Conservation (phyloP, 2,888 invertebrate genomes). For the Cephus pulcher region DNA sequence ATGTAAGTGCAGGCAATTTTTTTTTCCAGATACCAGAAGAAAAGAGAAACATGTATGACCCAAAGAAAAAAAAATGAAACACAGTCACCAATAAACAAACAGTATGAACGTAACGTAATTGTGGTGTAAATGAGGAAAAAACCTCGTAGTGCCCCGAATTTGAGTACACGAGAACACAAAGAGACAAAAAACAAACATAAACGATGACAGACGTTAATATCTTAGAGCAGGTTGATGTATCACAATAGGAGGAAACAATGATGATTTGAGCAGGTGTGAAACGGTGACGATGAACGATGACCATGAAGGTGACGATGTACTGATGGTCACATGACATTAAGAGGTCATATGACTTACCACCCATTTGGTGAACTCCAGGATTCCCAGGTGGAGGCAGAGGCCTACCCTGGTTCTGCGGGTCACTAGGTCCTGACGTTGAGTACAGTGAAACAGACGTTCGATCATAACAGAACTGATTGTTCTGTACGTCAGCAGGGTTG, state of each 20-base stretch:
- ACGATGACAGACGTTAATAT: background rate
- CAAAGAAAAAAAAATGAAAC: background rate
- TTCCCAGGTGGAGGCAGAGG: slow-evolving; percentile 59
- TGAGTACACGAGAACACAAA: slow-evolving; percentile 12
- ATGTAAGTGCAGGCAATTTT: background rate
- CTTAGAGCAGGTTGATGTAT: background rate
- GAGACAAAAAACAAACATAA: background rate
- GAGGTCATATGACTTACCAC: slow-evolving; percentile 67
- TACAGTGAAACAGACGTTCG: slow-evolving; percentile 68
- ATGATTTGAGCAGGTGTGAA: background rate
- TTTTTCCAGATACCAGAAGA: background rate
- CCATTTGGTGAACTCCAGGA: slow-evolving; percentile 66
- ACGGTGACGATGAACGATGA: background rate
- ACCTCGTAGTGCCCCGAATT: slow-evolving; percentile 22
- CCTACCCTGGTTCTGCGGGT: slow-evolving; percentile 59
- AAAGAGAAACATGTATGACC: background rate
- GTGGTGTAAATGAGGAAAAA: background rate
- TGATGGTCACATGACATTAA: slow-evolving; percentile 66
- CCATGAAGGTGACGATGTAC: slow-evolving; percentile 50
- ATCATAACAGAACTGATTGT: slow-evolving; percentile 73
- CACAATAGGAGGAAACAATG: background rate
- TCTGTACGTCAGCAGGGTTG: slow-evolving; percentile 69
- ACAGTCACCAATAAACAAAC: background rate
- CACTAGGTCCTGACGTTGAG: slow-evolving; percentile 57
- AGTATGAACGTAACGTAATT: background rate